These are phyloP conservation scores for Hylyphantes graminicola DNA, from an alignment of 1,140 invertebrate genomes.

Conservation along the genomic window DNA sequence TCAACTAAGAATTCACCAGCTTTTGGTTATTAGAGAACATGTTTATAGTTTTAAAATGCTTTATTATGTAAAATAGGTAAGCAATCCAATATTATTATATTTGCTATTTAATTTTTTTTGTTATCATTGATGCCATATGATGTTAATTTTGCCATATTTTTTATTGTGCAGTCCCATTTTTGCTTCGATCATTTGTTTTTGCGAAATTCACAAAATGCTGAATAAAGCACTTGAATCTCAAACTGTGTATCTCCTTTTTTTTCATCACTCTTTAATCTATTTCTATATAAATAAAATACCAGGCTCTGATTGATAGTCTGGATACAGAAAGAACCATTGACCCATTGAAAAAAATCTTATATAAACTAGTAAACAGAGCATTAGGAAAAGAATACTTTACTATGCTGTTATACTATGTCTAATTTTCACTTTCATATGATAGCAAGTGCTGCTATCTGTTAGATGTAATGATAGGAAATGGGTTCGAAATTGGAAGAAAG, in stretches of 20 bases:
- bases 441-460: too few relatives aligned
- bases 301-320: too few relatives aligned
- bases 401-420: too few relatives aligned
- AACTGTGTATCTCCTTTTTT: not conserved
- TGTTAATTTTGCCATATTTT: not conserved
- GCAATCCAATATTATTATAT: conserved; percentile 1
- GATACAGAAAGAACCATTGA: too few relatives aligned
- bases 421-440: too few relatives aligned
- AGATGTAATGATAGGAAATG: too few relatives aligned
- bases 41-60: not conserved
- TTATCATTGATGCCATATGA: not conserved
- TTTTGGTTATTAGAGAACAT: not conserved
- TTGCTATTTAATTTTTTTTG: not conserved
- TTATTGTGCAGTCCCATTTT: not conserved
- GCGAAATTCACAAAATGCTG: conserved; percentile 18
- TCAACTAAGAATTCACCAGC: not conserved
- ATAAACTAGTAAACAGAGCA: too few relatives aligned
- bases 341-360: too few relatives aligned
- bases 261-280: not conserved
- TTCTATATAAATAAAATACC: not conserved
- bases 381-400: too few relatives aligned
- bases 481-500: too few relatives aligned
- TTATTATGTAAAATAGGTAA: conserved; percentile 2
- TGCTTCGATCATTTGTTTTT: conserved; percentile 1
- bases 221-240: conserved; percentile 42